These are phyloP conservation scores for Hemiprocne comata DNA, from an alignment of 2,113 vertebrate genomes.

Conservation along the genomic window DNA sequence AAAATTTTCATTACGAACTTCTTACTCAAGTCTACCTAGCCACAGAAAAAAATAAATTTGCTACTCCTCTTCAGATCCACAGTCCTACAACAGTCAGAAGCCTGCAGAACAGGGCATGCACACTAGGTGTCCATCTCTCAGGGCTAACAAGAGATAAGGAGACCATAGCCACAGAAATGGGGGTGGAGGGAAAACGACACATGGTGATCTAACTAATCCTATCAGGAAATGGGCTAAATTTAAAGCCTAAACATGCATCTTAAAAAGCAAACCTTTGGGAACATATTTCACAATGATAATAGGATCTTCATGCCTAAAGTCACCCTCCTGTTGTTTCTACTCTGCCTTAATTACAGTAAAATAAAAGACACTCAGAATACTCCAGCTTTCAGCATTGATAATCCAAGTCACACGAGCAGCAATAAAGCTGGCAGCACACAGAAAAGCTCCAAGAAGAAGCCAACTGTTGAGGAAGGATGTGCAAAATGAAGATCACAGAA, in stretches of 20 bases:
- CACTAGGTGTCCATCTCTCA: background rate
- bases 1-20: background rate
- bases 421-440: background rate
- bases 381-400: background rate
- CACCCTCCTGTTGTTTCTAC: background rate
- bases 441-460: background rate
- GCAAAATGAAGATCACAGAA: background rate
- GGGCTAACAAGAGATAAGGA: background rate
- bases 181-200: background rate
- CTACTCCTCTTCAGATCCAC: background rate
- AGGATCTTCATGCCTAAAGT: background rate
- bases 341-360: constrained; percentile 35
- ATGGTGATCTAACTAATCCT: background rate
- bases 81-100: background rate
- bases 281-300: background rate
- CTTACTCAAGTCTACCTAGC: background rate
- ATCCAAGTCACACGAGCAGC: background rate
- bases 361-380: background rate
- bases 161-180: background rate
- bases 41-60: background rate
- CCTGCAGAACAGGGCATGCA: background rate
- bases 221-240: background rate
- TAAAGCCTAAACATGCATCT: background rate
- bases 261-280: background rate
- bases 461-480: background rate